phyloP scores from a whole-genome alignment of 2,888 invertebrate genomes.

The Hirtodrosophila histrioides region DNA sequence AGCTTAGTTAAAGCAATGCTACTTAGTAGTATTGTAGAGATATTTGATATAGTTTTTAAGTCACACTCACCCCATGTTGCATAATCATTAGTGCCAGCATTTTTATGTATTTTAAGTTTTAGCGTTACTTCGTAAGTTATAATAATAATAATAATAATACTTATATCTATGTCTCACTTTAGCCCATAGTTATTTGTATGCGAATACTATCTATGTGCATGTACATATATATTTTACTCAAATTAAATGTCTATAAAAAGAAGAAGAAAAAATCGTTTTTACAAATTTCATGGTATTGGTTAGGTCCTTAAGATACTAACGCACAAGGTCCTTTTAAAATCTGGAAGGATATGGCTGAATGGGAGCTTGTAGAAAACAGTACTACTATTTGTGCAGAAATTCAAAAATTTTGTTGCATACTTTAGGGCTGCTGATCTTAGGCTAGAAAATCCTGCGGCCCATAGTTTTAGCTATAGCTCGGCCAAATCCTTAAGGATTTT shows the following conservation, averaged over 20 bases:
- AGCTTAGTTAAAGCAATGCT: constrained; percentile 33
- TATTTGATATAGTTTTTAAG: constrained; percentile 57
- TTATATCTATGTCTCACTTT: constrained; percentile 2
- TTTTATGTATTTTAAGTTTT: constrained; percentile 23
- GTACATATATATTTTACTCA: constrained; percentile 24
- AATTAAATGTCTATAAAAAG: constrained; percentile 17
- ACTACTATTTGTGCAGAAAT: no score
- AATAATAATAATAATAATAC: constrained; percentile 1
- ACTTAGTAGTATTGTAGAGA: constrained; percentile 51
- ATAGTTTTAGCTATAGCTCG: no score
- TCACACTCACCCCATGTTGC: constrained; percentile 14
- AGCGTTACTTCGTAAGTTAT: constrained; percentile 7
- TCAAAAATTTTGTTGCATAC: no score
- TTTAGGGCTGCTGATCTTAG: no score
- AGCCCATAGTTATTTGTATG: constrained; percentile 19
- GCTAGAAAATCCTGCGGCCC: no score
- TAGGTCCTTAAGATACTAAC: no score
- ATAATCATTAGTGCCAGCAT: constrained; percentile 24
- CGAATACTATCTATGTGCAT: constrained; percentile 24
- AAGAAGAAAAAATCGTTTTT: no score
- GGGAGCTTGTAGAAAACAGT: no score
- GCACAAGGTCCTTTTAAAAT: no score
- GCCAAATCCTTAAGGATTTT: no score
- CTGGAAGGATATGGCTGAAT: no score
- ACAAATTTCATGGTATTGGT: no score